phyloP scores from a whole-genome alignment of 2,113 vertebrate genomes.

The Terrapene triunguis region DNA sequence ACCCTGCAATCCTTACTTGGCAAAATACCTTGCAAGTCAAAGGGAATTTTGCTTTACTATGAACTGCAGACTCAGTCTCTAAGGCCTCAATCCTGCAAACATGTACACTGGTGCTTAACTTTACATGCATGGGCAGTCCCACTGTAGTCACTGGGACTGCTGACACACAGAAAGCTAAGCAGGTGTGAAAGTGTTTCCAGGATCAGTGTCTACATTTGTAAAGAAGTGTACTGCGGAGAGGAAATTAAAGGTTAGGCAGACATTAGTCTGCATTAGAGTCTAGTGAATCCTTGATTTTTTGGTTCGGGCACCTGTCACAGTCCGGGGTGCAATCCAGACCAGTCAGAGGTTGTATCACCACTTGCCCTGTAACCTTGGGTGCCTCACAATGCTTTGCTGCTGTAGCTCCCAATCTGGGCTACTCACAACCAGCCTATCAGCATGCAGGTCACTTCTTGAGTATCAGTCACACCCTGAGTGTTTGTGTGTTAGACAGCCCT shows the following conservation, averaged over 20 bases:
- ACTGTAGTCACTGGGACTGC: background rate
- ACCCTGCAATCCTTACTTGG: background rate
- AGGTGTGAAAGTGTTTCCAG: background rate
- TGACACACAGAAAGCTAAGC: background rate
- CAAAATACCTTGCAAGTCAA: background rate
- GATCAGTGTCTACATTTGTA: background rate
- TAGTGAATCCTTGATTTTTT: background rate
- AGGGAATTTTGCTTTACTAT: background rate
- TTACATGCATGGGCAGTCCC: background rate
- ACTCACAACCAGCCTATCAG: background rate
- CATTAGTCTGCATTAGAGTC: background rate
- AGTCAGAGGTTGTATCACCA: background rate
- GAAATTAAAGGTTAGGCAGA: background rate
- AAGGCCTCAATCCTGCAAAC: background rate
- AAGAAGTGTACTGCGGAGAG: background rate
- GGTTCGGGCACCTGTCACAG: background rate
- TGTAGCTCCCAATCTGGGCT: background rate
- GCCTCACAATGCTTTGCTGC: background rate
- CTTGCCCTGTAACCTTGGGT: background rate
- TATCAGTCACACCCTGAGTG: background rate
- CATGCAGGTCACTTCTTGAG: no score
- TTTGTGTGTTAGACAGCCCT: background rate
- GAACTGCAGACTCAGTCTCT: background rate
- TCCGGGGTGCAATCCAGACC: background rate
- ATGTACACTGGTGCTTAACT: background rate